phyloP scores from a whole-genome alignment of 2,113 vertebrate genomes.

The Cololabis saira region DNA sequence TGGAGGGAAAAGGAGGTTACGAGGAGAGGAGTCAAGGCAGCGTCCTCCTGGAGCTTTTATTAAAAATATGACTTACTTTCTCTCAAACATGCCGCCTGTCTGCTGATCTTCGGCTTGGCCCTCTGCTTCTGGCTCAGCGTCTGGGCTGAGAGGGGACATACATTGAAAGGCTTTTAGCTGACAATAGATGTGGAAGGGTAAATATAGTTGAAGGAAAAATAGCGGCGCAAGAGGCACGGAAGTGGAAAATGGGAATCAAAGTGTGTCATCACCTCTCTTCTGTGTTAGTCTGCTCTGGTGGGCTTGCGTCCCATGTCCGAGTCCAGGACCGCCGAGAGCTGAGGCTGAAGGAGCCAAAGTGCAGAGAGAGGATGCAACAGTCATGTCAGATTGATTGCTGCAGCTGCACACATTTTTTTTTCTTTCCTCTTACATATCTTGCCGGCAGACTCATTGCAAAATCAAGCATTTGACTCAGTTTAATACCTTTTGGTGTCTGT shows the following conservation, averaged over 20 bases:
- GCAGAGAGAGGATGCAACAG: conserved; percentile 14
- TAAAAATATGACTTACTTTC: conserved; percentile 74
- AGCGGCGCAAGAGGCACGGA: conserved; percentile 4
- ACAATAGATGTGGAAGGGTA: conserved; percentile 36
- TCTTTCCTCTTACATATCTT: neutral
- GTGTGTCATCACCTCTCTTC: conserved; percentile 70
- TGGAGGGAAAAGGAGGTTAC: conserved; percentile 52
- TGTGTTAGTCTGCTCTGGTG: conserved; percentile 17
- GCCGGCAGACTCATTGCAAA: conserved; percentile 12
- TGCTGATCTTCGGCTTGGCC: conserved; percentile 45
- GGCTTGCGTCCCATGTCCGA: conserved; percentile 50
- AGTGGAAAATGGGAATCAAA: conserved; percentile 32
- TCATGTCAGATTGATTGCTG: conserved; percentile 34
- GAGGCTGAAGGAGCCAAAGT: conserved; percentile 25
- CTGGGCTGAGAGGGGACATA: conserved; percentile 59
- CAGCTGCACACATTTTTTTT: neutral
- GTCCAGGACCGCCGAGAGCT: conserved; percentile 49
- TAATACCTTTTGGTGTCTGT: conserved; percentile 60
- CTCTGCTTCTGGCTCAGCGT: conserved; percentile 18
- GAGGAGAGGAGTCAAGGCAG: conserved; percentile 47
- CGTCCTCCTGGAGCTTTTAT: conserved; percentile 35
- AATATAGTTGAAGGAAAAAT: conserved; percentile 42
- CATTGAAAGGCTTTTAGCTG: conserved; percentile 72
- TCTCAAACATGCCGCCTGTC: conserved; percentile 74
- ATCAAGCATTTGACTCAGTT: conserved; percentile 4